Evolutionary conservation across 2,113 vertebrate genomes (phyloP), one percentile per base, ranked within the genome.

Genomic region (Erinaceus europaeus): DNA sequence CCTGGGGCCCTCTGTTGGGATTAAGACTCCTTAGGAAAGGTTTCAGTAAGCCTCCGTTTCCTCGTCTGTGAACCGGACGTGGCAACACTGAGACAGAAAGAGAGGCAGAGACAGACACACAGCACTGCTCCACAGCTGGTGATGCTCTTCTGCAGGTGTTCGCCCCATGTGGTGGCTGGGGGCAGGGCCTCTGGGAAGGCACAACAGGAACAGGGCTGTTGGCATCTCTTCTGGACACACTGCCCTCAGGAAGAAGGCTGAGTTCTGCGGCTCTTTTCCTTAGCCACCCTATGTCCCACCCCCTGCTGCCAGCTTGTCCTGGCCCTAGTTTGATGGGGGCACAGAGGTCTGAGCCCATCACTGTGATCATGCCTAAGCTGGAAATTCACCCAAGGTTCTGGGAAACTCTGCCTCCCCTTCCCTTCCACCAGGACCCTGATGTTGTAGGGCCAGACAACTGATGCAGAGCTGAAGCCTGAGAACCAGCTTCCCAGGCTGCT

Each of bases 321-420:
- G 15, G 83, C 29, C 48, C 67, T 27, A 44, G 65, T 38, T n/a
- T 74, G 50, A 79, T 10, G 50, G 36, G 86, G 67, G 48, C 67
- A 17, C 34, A 5, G 76, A 73, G 46, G 85, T 72, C 75, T 73
- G 38, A 29, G 57, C 21, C 72, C 40, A 2, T 1, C 32, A 75
- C 46, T 67, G 72, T 3, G 53, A 75, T 62, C 13, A 25, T 17
- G 46, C 36, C 62, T 83, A 90, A 52, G 67, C 55, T 59, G 82
- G 85, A 84, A 93, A 76, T 57, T 5, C 36, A 57, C 27, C 18
- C 72, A 7, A 3, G 36, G 34, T 92, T 88, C 91, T 69, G 80
- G 86, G 91, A 93, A 92, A 32, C 62, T 29, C 71, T 62, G 64
- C 32, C 85, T 67, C 78, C 61, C 23, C 0, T 2, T 2, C 13